Evolutionary conservation across 2,797 vertebrate genomes (phyloP).

Genomic region (Gallinago solitaria): DNA sequence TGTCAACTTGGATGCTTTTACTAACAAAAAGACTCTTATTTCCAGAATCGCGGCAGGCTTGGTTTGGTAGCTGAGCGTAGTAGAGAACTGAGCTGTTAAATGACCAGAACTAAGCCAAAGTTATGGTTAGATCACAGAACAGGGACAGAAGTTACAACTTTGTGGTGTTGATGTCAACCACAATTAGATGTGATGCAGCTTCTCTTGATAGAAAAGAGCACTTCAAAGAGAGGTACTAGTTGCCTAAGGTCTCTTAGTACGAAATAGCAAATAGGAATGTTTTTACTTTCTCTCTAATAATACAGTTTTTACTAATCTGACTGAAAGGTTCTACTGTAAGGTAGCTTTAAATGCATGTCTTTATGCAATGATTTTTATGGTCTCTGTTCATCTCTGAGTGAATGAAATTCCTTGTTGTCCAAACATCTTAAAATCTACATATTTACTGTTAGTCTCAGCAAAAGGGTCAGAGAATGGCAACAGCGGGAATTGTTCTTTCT

Average conservation of each 20-base stretch:
- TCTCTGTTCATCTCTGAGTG: neutral
- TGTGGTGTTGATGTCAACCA: neutral
- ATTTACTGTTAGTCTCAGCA: neutral
- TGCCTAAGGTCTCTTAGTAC: neutral
- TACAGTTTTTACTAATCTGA: neutral
- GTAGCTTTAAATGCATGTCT: neutral
- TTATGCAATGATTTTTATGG: neutral
- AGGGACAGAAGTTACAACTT: neutral
- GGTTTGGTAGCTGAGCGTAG: neutral
- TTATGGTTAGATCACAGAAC: neutral
- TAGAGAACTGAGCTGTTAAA: neutral
- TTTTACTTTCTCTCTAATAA: neutral
- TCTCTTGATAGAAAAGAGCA: neutral
- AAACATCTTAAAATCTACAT: neutral
- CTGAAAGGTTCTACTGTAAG: neutral
- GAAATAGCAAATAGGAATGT: neutral
- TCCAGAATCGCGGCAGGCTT: neutral
- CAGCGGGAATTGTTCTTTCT: neutral
- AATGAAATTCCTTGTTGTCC: neutral
- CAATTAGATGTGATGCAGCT: neutral
- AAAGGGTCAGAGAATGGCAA: neutral
- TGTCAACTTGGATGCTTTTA: neutral
- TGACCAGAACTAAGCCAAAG: slow-evolving; percentile 1
- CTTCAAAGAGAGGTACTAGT: neutral
- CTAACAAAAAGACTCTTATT: neutral